Evolutionary conservation across 2,888 invertebrate genomes (phyloP).

Genomic region (Malachius bipustulatus): DNA sequence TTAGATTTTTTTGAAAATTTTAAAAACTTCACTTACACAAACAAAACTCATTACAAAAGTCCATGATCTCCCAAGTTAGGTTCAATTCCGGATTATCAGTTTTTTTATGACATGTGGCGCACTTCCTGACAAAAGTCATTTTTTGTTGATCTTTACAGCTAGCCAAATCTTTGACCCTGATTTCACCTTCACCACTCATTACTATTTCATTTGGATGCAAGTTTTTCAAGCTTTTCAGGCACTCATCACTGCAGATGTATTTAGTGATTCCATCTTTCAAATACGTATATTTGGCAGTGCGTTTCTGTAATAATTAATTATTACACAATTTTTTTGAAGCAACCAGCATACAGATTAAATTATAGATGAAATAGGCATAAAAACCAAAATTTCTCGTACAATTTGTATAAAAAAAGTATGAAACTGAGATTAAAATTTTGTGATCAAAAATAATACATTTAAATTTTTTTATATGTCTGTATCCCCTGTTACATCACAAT

Average conservation of each 20-base stretch:
- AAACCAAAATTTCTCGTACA: too few species aligned
- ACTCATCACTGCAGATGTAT: constrained; percentile 45
- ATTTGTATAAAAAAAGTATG: too few species aligned
- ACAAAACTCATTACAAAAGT: constrained; percentile 83
- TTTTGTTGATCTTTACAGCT: constrained; percentile 28
- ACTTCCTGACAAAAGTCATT: constrained; percentile 23
- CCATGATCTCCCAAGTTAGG: constrained; percentile 85
- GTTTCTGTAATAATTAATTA: constrained; percentile 28
- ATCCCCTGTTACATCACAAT: too few species aligned
- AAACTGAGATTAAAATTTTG: too few species aligned
- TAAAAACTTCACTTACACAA: constrained; percentile 42
- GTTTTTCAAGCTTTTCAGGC: constrained; percentile 40
- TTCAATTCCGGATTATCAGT: constrained; percentile 48
- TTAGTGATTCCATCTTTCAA: constrained; percentile 38
- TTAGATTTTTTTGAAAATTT: constrained; percentile 10
- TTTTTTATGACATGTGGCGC: constrained; percentile 41
- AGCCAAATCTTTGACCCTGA: constrained; percentile 27
- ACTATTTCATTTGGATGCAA: constrained; percentile 35
- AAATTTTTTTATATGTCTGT: too few species aligned
- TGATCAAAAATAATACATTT: too few species aligned
- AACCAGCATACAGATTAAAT: too few species aligned
- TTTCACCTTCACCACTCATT: constrained; percentile 31
- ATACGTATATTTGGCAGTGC: constrained; percentile 37
- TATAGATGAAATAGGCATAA: too few species aligned
- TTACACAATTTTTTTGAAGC: too few species aligned